Base-by-base conservation (phyloP, 2,797 vertebrate genomes). In the Melanotaenia maccullochi region DNA sequence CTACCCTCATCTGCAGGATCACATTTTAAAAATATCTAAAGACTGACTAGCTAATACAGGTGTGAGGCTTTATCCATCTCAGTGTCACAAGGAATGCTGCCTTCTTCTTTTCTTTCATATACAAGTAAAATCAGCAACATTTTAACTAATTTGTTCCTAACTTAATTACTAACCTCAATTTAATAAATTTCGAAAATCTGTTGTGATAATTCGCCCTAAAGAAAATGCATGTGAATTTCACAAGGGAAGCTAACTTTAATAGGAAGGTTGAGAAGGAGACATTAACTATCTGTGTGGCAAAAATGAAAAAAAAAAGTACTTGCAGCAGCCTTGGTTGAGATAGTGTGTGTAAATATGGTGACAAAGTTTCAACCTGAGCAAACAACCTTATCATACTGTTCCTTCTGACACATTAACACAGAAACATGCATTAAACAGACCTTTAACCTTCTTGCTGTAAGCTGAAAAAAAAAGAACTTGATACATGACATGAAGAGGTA, bases 351-450 rank as follows among this genome's bases (percentile, higher is more conserved):
- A 69, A 79, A 84, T 59, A 57, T n/a, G 9, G 28, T 20, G 33
- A 32, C 59, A 68, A 72, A 58, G 64, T 62, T 76, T 64, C 20
- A 68, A 56, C 54, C 25, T 59, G 35, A 64, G 60, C 61, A 76
- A 82, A 84, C 62, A 7, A 9, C 4, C 59, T 85, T 77, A 86
- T 83, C 63, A 3, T 49, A 66, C 18, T 20, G 11, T 20, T 76
- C 60, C 55, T 60, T 68, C 13, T 79, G 51, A 77, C 71, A 73
- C 73, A 82, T 4, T 56, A 73, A 69, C 72, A 68, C 49, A 35
- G 49, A 67, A 35, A 67, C 54, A 40, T 13, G 55, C 55, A 52
- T 66, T 24, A 42, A 33, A 55, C 22, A 65, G n/a, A n/a, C 42
- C 25, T 64, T 55, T 59, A 40, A 73, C 30, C 25, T 67, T 33